phyloP scores from a whole-genome alignment of 2,888 invertebrate genomes.

The Agrotis puta region DNA sequence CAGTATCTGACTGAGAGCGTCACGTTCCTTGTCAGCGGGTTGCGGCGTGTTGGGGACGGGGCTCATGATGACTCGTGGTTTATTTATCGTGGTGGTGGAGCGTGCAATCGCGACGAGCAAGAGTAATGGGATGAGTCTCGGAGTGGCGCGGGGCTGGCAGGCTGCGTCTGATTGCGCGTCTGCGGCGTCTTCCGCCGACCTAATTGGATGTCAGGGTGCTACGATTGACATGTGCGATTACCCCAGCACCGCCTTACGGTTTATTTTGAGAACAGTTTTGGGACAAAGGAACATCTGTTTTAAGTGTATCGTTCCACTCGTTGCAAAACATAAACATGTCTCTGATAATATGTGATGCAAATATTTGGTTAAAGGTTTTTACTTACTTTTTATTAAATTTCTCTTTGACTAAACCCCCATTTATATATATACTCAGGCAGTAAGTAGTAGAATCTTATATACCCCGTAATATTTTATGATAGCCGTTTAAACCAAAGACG shows the following conservation, averaged over 20 bases:
- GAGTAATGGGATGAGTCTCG: slow-evolving; percentile 68
- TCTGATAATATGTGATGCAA: slow-evolving; percentile 14
- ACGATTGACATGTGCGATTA: slow-evolving; percentile 65
- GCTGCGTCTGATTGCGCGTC: slow-evolving; percentile 57
- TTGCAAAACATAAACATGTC: slow-evolving; percentile 14
- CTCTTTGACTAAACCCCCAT: slow-evolving; percentile 7
- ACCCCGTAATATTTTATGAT: slow-evolving; percentile 42
- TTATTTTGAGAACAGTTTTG: slow-evolving; percentile 45
- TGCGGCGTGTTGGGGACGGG: slow-evolving; percentile 60
- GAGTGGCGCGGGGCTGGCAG: slow-evolving; percentile 44
- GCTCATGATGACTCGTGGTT: slow-evolving; percentile 66
- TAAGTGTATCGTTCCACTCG: slow-evolving; percentile 4
- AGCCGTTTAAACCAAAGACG: slow-evolving; percentile 27
- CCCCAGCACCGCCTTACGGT: slow-evolving; percentile 43
- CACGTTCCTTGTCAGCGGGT: slow-evolving; percentile 74
- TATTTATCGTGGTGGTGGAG: slow-evolving; percentile 70
- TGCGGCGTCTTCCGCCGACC: slow-evolving; percentile 49
- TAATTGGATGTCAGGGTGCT: slow-evolving; percentile 63
- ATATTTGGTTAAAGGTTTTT: neutral
- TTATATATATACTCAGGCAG: slow-evolving; percentile 11
- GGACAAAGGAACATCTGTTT: slow-evolving; percentile 18
- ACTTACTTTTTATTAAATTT: slow-evolving; percentile 12
- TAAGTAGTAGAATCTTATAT: slow-evolving; percentile 27
- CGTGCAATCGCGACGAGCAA: slow-evolving; percentile 61
- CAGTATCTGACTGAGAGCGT: slow-evolving; percentile 73